A percentile compares a stretch with the other conserved stretches of the same genome.
These are phyloP conservation scores for Pterobdella sp. DNA, from an alignment of 2,888 invertebrate genomes.

Conservation along the genomic window DNA sequence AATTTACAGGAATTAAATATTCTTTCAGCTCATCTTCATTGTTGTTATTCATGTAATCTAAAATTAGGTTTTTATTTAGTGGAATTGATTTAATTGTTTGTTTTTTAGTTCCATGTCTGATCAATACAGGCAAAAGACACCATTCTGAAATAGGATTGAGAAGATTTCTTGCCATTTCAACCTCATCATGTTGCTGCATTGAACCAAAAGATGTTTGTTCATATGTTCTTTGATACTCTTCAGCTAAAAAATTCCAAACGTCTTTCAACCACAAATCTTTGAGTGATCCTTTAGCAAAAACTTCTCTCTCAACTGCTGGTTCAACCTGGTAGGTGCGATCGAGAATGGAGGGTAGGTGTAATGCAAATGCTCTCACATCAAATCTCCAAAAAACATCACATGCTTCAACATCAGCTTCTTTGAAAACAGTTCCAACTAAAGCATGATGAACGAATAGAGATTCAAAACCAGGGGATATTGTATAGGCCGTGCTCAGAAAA, in stretches of 20 bases:
- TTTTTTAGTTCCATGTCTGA: slow-evolving; percentile 17
- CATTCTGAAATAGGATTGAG: slow-evolving; percentile 37
- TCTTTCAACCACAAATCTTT: slow-evolving; percentile 35
- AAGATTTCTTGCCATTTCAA: slow-evolving; percentile 26
- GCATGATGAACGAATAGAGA: slow-evolving; percentile 37
- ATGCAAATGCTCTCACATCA: slow-evolving; percentile 36
- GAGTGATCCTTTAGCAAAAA: slow-evolving; percentile 17
- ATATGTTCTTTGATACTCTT: slow-evolving; percentile 34
- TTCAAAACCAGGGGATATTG: slow-evolving; percentile 36
- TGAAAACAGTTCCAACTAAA: slow-evolving; percentile 35
- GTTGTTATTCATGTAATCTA: not conserved
- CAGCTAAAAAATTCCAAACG: slow-evolving; percentile 36
- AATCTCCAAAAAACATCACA: slow-evolving; percentile 36
- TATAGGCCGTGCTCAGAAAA: slow-evolving; percentile 35
- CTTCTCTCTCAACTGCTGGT: slow-evolving; percentile 10
- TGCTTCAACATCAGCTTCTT: slow-evolving; percentile 33
- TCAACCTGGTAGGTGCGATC: slow-evolving; percentile 23
- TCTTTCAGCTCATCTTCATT: not conserved
- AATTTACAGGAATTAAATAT: slow-evolving; percentile 36
- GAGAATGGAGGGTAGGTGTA: slow-evolving; percentile 34
- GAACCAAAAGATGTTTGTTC: slow-evolving; percentile 1
- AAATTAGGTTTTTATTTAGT: not conserved
- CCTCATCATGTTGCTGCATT: slow-evolving; percentile 20
- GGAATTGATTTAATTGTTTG: not conserved
- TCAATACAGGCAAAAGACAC: slow-evolving; percentile 36